Conservation (phyloP, 2,113 vertebrate species). For the Eulacestoma nigropectus region DNA sequence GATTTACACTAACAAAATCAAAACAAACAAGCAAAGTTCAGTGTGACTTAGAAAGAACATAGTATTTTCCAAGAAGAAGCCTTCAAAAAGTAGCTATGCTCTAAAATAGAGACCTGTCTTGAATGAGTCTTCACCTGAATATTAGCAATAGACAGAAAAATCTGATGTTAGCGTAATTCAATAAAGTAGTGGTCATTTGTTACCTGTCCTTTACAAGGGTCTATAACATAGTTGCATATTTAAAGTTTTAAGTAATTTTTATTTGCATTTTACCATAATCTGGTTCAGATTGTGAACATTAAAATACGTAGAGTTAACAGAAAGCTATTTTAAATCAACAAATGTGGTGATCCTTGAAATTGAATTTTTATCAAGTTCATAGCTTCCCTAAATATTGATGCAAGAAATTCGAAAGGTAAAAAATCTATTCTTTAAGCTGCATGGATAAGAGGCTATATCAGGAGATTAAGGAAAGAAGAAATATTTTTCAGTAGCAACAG, state of each 20-base stretch:
- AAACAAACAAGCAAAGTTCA: neutral
- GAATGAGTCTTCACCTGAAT: neutral
- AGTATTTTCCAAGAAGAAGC: neutral
- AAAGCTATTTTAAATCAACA: neutral
- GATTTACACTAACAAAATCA: neutral
- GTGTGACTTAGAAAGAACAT: neutral
- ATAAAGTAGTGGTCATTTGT: neutral
- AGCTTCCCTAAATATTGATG: neutral
- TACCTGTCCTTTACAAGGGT: neutral
- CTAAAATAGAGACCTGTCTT: neutral
- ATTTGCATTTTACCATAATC: neutral
- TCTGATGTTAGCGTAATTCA: neutral
- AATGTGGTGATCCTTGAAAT: neutral
- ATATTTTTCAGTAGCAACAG: neutral
- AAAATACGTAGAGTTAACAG: neutral
- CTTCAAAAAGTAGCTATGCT: neutral
- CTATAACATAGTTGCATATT: neutral
- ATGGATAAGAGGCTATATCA: neutral
- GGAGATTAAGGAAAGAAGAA: neutral
- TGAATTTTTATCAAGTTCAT: neutral
- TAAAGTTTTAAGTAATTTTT: neutral
- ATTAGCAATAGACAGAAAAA: neutral
- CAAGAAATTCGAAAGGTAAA: neutral
- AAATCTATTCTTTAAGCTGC: neutral
- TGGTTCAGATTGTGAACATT: neutral